Evolutionary conservation across 2,797 vertebrate genomes (phyloP).

Genomic region (Parambassis ranga): DNA sequence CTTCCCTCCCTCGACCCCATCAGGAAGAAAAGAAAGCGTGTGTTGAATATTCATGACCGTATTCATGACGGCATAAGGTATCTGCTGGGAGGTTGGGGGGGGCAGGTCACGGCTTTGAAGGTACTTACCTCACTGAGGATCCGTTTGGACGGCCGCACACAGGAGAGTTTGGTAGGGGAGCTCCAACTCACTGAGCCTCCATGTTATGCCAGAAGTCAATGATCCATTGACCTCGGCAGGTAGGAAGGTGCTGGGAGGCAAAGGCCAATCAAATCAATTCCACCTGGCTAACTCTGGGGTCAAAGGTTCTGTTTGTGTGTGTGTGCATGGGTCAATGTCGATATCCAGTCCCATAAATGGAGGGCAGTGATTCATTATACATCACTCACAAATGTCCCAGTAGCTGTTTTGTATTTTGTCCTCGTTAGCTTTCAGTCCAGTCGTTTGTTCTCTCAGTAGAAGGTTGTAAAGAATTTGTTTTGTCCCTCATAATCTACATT

Average conservation of each 20-base stretch:
- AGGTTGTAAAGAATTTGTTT: constrained; percentile 27
- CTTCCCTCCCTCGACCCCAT: constrained; percentile 48
- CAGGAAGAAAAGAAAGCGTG: constrained; percentile 51
- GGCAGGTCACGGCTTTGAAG: constrained; percentile 69
- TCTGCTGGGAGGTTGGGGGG: constrained; percentile 60
- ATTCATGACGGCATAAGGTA: constrained; percentile 70
- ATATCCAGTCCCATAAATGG: constrained; percentile 1
- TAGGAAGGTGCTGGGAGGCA: constrained; percentile 43
- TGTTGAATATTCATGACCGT: constrained; percentile 76
- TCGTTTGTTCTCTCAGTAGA: constrained; percentile 15
- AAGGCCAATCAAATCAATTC: constrained; percentile 61
- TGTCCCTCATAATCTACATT: background rate
- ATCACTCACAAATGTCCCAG: constrained; percentile 1
- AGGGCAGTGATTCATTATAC: constrained; percentile 20
- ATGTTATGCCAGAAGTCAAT: constrained; percentile 51
- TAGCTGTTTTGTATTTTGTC: constrained; percentile 19
- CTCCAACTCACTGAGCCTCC: constrained; percentile 28
- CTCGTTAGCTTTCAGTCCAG: constrained; percentile 7
- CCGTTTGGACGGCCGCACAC: constrained; percentile 24
- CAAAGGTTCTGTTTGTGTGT: constrained; percentile 39
- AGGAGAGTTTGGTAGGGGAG: constrained; percentile 26
- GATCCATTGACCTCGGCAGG: constrained; percentile 42
- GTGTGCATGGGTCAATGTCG: constrained; percentile 1
- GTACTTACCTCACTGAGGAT: constrained; percentile 45
- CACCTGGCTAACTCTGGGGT: constrained; percentile 30